phyloP scores from a whole-genome alignment of 2,797 vertebrate genomes.

The Enoplosus armatus region DNA sequence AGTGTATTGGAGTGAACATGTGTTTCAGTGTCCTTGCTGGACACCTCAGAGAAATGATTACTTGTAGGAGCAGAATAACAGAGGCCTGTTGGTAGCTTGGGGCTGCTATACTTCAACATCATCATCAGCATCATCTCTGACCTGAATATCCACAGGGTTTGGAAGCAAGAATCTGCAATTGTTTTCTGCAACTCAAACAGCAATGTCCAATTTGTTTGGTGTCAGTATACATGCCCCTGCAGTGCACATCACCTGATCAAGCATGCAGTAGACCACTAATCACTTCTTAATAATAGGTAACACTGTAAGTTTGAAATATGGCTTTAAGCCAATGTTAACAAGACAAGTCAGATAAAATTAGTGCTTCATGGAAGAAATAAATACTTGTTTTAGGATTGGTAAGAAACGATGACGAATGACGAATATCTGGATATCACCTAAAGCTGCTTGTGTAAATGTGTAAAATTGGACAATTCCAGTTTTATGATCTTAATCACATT shows the following conservation, averaged over 20 bases:
- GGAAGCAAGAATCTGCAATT: background rate
- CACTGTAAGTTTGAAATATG: background rate
- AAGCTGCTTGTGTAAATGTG: background rate
- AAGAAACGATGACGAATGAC: background rate
- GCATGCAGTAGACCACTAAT: background rate
- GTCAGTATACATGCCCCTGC: background rate
- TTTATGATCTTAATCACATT: slow-evolving; percentile 10
- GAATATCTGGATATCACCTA: background rate
- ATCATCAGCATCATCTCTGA: too few species aligned
- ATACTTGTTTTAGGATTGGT: background rate
- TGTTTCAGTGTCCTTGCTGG: background rate
- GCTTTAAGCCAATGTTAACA: background rate
- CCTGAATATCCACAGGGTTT: background rate
- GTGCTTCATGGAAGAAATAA: background rate
- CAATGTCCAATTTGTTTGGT: background rate
- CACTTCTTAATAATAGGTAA: background rate
- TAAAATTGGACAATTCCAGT: background rate
- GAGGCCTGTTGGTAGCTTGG: background rate
- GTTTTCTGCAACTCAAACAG: background rate
- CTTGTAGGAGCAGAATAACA: background rate
- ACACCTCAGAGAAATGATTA: slow-evolving; percentile 1
- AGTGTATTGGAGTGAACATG: slow-evolving; percentile 5
- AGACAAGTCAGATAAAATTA: background rate
- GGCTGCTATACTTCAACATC: background rate
- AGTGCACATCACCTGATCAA: background rate